These are phyloP conservation scores for Luidia sarsii DNA, from an alignment of 53 echinoderm and acorn worm species.

Conservation along the genomic window DNA sequence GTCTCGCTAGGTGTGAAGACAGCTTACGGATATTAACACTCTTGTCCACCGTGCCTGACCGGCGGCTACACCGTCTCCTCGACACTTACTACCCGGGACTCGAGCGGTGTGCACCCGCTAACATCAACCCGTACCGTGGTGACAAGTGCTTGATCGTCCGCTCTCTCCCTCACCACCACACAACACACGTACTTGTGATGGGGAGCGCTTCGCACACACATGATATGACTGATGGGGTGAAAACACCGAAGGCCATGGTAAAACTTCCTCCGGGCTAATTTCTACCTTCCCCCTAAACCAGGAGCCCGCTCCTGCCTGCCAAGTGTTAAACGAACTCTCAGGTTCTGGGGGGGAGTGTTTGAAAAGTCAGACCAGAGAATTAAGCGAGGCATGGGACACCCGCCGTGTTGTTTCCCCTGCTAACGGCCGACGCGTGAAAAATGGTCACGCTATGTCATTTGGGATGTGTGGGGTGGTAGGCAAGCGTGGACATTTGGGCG, in stretches of 20 bases:
- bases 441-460: slow-evolving; percentile 17
- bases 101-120: slow-evolving; percentile 30
- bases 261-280: slow-evolving; percentile 15
- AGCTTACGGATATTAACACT: slow-evolving; percentile 59
- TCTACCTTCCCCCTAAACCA: slow-evolving; percentile 28
- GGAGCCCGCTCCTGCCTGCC: slow-evolving; percentile 14
- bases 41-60: slow-evolving; percentile 48
- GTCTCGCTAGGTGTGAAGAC: slow-evolving; percentile 42
- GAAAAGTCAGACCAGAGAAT: not conserved
- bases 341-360: slow-evolving; percentile 24
- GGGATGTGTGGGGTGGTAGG: not conserved
- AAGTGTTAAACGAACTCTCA: slow-evolving; percentile 45
- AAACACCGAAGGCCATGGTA: slow-evolving; percentile 13
- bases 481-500: not conserved
- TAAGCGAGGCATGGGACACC: not conserved
- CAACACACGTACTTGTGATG: slow-evolving; percentile 47
- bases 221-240: slow-evolving; percentile 48
- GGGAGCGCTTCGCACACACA: slow-evolving; percentile 48
- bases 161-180: not conserved
- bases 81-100: slow-evolving; percentile 43
- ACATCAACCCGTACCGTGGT: slow-evolving; percentile 12
- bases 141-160: slow-evolving; percentile 49
- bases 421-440: not conserved
- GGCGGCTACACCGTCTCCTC: slow-evolving; percentile 55
- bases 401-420: not conserved